These are phyloP conservation scores for Chiropotes sagulatus DNA, from an alignment of 2,797 vertebrate genomes.

Conservation along the genomic window DNA sequence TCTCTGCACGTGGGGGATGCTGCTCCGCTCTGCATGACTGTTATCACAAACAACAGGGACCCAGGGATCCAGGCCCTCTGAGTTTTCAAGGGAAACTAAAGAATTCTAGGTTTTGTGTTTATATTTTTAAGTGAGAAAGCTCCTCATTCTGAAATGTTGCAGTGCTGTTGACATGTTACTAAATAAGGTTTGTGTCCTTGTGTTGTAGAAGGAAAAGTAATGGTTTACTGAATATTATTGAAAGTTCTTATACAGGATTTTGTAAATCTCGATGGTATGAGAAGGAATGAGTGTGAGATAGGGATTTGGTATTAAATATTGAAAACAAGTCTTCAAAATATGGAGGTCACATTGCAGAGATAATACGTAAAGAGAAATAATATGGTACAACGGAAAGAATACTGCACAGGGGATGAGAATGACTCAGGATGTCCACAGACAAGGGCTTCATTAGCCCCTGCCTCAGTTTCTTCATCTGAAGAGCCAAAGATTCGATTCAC, in stretches of 20 bases:
- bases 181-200: background rate
- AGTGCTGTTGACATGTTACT: background rate
- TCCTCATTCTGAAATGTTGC: background rate
- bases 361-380: background rate
- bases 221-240: background rate
- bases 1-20: fast-evolving
- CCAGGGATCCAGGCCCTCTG: background rate
- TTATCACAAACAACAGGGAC: fast-evolving
- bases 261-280: background rate
- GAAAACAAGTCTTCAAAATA: background rate
- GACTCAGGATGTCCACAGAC: background rate
- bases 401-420: background rate
- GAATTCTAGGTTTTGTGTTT: background rate
- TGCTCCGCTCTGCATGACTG: fast-evolving
- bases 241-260: background rate
- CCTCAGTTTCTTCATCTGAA: background rate
- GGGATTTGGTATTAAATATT: background rate
- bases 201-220: background rate
- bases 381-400: background rate
- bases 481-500: background rate
- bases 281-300: background rate
- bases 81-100: background rate
- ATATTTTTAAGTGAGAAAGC: background rate
- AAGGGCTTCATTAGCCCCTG: background rate
- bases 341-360: background rate